These are phyloP conservation scores for Stenoptilia bipunctidactyla DNA, from an alignment of 2,888 invertebrate genomes.

Conservation along the genomic window DNA sequence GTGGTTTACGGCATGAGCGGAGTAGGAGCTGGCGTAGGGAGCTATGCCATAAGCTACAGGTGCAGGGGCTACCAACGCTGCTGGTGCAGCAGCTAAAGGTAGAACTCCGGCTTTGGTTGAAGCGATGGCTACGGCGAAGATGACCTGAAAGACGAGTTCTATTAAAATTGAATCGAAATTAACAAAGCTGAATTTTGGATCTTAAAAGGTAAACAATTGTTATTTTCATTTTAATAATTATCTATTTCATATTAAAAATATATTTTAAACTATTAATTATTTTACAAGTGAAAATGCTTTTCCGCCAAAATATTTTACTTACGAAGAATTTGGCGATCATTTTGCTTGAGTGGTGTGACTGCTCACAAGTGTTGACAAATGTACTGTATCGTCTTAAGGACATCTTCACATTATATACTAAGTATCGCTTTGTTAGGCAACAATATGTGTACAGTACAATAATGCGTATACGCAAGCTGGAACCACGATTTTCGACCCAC, in stretches of 20 bases:
- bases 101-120: constrained; percentile 40
- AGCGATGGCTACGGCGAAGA: constrained; percentile 45
- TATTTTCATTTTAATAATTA: constrained; percentile 5
- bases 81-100: constrained; percentile 43
- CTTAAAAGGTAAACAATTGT: too few species aligned
- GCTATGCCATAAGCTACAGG: constrained; percentile 73
- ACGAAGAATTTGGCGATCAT: constrained; percentile 69
- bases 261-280: too few species aligned
- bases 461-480: constrained; percentile 49
- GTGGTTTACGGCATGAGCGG: constrained; percentile 81
- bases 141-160: constrained; percentile 38
- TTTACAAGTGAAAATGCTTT: too few species aligned
- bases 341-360: constrained; percentile 57
- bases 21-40: constrained; percentile 82
- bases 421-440: constrained; percentile 48
- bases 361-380: constrained; percentile 44
- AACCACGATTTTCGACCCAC: constrained; percentile 55
- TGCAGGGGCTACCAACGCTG: constrained; percentile 61
- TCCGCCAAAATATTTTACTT: constrained; percentile 21
- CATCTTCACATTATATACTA: constrained; percentile 54
- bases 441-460: constrained; percentile 26
- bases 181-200: too few species aligned
- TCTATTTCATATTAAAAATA: too few species aligned
- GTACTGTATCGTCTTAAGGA: constrained; percentile 52
- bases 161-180: background rate